Conservation (phyloP, 2,113 vertebrate genomes). For the Glareola pratincola region DNA sequence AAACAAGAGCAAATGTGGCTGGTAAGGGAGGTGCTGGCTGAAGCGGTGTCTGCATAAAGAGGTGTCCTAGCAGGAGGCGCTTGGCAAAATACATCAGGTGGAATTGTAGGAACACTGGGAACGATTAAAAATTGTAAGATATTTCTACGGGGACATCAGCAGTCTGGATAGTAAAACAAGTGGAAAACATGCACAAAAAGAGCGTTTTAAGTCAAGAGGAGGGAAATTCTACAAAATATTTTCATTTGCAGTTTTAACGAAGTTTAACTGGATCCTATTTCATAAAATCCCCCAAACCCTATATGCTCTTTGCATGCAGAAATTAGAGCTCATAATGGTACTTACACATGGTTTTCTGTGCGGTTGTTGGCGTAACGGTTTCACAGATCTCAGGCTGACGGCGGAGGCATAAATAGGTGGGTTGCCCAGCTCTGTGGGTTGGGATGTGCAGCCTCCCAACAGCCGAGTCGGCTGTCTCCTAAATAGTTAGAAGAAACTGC, state of each 20-base stretch:
- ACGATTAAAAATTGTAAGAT: neutral
- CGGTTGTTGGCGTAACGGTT: rapidly evolving
- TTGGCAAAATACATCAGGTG: neutral
- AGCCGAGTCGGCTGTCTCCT: neutral
- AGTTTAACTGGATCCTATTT: neutral
- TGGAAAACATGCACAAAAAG: neutral
- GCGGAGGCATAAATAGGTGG: rapidly evolving
- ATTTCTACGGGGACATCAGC: rapidly evolving
- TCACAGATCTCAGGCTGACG: rapidly evolving
- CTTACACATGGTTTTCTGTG: neutral
- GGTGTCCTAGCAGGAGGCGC: neutral
- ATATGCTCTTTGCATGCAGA: rapidly evolving
- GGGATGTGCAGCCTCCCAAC: neutral
- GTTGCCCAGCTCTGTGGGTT: rapidly evolving
- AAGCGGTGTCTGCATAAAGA: neutral
- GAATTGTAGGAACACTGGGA: neutral
- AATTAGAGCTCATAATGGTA: rapidly evolving
- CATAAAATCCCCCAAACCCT: rapidly evolving
- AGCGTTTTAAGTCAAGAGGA: neutral
- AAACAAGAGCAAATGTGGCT: neutral
- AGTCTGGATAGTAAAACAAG: neutral
- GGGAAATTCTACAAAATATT: neutral
- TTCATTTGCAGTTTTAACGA: neutral
- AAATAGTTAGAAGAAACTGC: neutral
- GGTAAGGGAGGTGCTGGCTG: neutral